Conservation (phyloP, 2,888 invertebrate species). For the Apomyelois bistriatella region DNA sequence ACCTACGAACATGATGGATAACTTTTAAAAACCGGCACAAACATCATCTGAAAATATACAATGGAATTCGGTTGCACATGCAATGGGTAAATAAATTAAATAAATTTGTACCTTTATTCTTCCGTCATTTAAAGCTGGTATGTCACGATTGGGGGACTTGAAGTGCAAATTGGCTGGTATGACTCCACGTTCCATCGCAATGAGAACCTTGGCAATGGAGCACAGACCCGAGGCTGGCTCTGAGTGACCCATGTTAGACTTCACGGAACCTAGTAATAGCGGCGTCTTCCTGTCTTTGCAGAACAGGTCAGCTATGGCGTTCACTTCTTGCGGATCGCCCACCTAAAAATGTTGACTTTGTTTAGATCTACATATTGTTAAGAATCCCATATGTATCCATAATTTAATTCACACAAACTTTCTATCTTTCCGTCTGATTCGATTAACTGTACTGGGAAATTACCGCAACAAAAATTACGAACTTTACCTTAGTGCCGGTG, state of each 20-base stretch:
- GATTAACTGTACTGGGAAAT: too few relatives aligned
- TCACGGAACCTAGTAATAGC: slow-evolving; percentile 95
- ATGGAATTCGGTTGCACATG: background rate
- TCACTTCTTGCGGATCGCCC: slow-evolving; percentile 99
- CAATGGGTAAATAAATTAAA: slow-evolving; percentile 4
- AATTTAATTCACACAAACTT: too few relatives aligned
- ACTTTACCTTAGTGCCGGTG: slow-evolving; percentile 93
- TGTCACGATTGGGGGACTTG: slow-evolving; percentile 90
- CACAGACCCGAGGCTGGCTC: slow-evolving; percentile 96
- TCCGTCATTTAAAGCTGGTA: slow-evolving; percentile 94
- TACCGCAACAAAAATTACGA: background rate
- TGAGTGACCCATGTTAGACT: slow-evolving; percentile 99
- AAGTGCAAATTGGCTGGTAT: slow-evolving; percentile 97
- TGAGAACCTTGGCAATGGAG: slow-evolving; percentile 91
- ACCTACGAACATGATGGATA: slow-evolving; percentile 82
- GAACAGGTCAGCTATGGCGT: slow-evolving; percentile 95
- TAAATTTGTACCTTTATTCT: slow-evolving; percentile 82
- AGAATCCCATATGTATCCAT: too few relatives aligned
- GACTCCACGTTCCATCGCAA: slow-evolving; percentile 94
- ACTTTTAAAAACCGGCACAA: too few relatives aligned
- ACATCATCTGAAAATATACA: background rate
- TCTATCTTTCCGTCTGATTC: too few relatives aligned
- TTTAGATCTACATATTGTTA: too few relatives aligned
- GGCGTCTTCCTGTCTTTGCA: slow-evolving; percentile 90
- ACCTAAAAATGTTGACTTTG: slow-evolving; percentile 58